phyloP scores from a whole-genome alignment of 1,140 invertebrate genomes.

The Ceratina japonica region DNA sequence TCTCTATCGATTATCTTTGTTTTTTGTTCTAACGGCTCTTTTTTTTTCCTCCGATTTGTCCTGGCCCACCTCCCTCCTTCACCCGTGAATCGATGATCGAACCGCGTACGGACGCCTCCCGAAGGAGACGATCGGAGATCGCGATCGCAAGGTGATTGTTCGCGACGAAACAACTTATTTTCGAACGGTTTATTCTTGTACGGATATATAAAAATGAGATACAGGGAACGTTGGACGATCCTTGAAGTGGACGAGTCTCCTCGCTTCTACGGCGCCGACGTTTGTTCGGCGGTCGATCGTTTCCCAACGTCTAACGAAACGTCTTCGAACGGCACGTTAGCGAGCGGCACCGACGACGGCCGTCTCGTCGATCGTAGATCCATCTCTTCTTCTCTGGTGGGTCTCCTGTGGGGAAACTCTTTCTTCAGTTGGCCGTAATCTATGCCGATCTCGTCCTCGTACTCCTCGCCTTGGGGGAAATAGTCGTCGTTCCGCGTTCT shows the following conservation, averaged over 20 bases:
- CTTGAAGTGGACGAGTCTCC: neutral
- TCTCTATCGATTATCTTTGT: no score
- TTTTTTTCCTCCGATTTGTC: constrained; percentile 11
- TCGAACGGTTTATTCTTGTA: neutral
- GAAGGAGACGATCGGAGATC: neutral
- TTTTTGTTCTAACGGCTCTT: neutral
- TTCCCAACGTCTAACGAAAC: neutral
- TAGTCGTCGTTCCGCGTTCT: constrained; percentile 68
- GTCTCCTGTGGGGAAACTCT: neutral
- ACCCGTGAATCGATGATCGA: neutral
- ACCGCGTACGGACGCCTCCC: neutral
- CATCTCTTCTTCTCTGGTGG: neutral
- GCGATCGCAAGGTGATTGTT: constrained; percentile 18
- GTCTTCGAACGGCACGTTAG: neutral
- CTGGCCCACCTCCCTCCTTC: constrained; percentile 55
- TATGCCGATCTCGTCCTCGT: constrained; percentile 65
- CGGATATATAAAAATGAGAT: neutral
- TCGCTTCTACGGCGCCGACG: neutral
- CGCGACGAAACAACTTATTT: constrained; percentile 10
- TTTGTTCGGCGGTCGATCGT: neutral
- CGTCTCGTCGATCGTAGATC: neutral
- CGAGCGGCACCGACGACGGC: neutral
- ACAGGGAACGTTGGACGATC: neutral
- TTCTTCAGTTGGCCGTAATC: constrained; percentile 35
- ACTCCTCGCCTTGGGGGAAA: constrained; percentile 71